These are phyloP conservation scores for Gymnoscelis rufifasciata DNA, from an alignment of 2,888 invertebrate species.

Conservation along the genomic window DNA sequence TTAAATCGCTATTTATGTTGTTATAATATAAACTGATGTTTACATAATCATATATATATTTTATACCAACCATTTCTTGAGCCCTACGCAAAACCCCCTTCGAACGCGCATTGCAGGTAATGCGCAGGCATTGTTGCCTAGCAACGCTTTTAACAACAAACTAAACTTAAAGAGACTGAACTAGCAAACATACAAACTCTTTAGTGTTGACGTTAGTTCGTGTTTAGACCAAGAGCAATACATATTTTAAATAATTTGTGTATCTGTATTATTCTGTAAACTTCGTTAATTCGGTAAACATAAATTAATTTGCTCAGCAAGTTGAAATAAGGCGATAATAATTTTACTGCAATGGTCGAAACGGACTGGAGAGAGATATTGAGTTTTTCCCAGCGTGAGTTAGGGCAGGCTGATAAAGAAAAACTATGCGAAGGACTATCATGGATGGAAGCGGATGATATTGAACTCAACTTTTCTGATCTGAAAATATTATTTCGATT, in stretches of 20 bases:
- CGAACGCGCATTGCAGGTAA: background rate
- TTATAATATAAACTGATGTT: too few relatives aligned
- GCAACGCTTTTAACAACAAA: slow-evolving; percentile 45
- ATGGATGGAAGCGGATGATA: slow-evolving; percentile 80
- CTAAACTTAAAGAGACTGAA: too few relatives aligned
- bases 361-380: slow-evolving; percentile 81
- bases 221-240: too few relatives aligned
- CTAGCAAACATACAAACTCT: too few relatives aligned
- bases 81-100: too few relatives aligned
- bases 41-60: too few relatives aligned
- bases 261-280: background rate
- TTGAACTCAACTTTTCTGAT: slow-evolving; percentile 76
- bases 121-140: slow-evolving; percentile 37
- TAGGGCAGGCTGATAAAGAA: slow-evolving; percentile 81
- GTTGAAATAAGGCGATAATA: too few relatives aligned
- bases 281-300: background rate
- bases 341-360: slow-evolving; percentile 51
- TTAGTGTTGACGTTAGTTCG: too few relatives aligned
- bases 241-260: too few relatives aligned
- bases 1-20: too few relatives aligned
- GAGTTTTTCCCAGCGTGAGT: slow-evolving; percentile 73
- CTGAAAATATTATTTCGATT: slow-evolving; percentile 78
- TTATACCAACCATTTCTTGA: too few relatives aligned
- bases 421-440: slow-evolving; percentile 80
- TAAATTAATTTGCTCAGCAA: background rate